phyloP scores from a whole-genome alignment of 2,113 vertebrate species.

The Tursiops truncatus region DNA sequence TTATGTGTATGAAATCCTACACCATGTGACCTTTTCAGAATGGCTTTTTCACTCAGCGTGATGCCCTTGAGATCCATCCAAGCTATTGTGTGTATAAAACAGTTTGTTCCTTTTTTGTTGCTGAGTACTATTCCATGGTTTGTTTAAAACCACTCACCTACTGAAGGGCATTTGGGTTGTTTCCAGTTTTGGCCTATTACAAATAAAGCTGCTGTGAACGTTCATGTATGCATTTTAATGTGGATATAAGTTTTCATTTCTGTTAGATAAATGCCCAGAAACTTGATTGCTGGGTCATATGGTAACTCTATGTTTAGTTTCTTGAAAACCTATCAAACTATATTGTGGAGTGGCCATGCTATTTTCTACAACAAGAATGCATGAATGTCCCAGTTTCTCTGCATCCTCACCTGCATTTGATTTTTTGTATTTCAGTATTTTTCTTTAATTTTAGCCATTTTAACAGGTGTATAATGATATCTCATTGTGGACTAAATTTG shows the following conservation, averaged over 20 bases:
- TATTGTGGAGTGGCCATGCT: neutral
- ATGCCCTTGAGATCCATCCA: neutral
- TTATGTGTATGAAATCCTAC: neutral
- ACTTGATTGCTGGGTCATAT: neutral
- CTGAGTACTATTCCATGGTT: neutral
- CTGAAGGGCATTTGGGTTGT: neutral
- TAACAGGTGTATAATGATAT: too few relatives aligned
- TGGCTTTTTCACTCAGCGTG: neutral
- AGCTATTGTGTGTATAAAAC: rapidly evolving
- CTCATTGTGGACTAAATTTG: neutral
- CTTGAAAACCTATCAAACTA: neutral
- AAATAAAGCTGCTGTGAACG: neutral
- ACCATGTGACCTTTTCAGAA: neutral
- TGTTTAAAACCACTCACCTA: neutral
- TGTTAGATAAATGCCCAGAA: neutral
- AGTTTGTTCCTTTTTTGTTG: neutral
- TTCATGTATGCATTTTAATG: neutral
- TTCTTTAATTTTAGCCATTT: neutral
- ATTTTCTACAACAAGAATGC: neutral
- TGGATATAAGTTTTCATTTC: neutral
- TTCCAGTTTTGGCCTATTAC: neutral
- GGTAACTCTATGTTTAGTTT: neutral
- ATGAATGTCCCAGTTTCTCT: neutral
- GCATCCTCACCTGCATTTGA: neutral
- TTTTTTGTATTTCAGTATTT: neutral